phyloP scores from a whole-genome alignment of 2,888 invertebrate genomes.

The Cheilosia vernalis region DNA sequence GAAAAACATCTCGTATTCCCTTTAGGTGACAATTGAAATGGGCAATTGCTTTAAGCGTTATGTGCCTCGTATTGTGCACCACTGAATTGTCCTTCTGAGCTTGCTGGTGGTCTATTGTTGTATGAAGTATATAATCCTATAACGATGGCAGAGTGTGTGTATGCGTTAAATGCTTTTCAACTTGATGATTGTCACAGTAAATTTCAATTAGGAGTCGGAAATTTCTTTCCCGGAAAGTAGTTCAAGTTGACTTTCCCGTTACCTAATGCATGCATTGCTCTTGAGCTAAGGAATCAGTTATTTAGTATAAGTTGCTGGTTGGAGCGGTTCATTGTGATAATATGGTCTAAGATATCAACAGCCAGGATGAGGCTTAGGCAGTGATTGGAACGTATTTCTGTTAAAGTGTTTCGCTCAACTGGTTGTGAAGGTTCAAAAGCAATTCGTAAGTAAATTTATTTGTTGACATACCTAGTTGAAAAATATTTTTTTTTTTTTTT shows the following conservation, averaged over 20 bases:
- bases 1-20: conserved; percentile 64
- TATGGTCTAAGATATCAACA: no score
- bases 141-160: not conserved
- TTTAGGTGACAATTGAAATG: conserved; percentile 74
- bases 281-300: no score
- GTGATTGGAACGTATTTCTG: no score
- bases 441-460: no score
- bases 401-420: no score
- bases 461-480: no score
- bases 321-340: no score
- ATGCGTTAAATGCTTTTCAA: not conserved
- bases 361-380: no score
- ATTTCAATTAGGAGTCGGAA: conserved; percentile 48
- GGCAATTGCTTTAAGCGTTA: conserved; percentile 70
- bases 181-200: conserved; percentile 36
- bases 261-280: not conserved
- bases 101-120: conserved; percentile 34
- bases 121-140: conserved; percentile 21
- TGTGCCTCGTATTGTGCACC: conserved; percentile 59
- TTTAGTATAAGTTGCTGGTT: no score
- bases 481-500: no score
- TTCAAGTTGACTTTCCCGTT: conserved; percentile 7
- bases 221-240: conserved; percentile 2
- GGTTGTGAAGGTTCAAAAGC: no score
- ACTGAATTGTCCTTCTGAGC: conserved; percentile 58